Percentiles rank a stretch among this genome's conserved stretches.
These are phyloP conservation scores for Pterostichus niger DNA, from an alignment of 2,888 invertebrate species.

Conservation along the genomic window DNA sequence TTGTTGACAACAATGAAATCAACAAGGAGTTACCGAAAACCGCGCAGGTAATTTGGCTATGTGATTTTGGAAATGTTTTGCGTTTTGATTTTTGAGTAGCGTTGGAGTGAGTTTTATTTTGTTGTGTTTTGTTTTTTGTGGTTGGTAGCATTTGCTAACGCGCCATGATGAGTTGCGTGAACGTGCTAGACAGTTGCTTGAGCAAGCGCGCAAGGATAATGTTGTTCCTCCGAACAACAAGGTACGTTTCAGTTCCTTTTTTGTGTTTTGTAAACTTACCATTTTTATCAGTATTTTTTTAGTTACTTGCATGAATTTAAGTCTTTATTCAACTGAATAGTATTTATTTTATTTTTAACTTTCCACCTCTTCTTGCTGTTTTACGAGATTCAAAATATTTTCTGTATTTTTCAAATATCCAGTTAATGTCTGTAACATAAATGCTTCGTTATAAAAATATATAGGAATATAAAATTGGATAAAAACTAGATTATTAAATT, in stretches of 20 bases:
- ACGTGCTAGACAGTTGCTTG: constrained; percentile 89
- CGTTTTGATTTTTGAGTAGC: constrained; percentile 55
- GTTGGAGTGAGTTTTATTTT: constrained; percentile 67
- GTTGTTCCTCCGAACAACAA: constrained; percentile 76
- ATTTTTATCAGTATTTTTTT: constrained; percentile 3
- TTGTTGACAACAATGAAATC: constrained; percentile 71
- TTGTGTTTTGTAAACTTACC: constrained; percentile 21
- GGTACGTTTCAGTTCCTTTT: constrained; percentile 73
- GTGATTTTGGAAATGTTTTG: constrained; percentile 18
- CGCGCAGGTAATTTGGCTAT: constrained; percentile 72
- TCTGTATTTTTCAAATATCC: too few relatives aligned
- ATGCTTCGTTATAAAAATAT: background rate
- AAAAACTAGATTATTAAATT: too few relatives aligned
- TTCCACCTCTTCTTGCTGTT: background rate
- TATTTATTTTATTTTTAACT: background rate
- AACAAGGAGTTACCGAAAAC: constrained; percentile 74
- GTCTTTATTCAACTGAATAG: background rate
- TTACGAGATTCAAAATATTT: constrained; percentile 1
- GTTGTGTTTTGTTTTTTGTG: constrained; percentile 70
- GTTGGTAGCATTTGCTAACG: constrained; percentile 84
- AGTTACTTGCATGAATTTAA: constrained; percentile 16
- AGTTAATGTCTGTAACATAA: too few relatives aligned
- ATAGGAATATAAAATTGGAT: background rate
- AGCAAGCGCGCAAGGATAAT: constrained; percentile 85
- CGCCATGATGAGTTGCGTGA: constrained; percentile 92